Evolutionary conservation across 2,113 vertebrate genomes (phyloP), one percentile per base, ranked within the genome.

Genomic region (Oreochromis aureus): DNA sequence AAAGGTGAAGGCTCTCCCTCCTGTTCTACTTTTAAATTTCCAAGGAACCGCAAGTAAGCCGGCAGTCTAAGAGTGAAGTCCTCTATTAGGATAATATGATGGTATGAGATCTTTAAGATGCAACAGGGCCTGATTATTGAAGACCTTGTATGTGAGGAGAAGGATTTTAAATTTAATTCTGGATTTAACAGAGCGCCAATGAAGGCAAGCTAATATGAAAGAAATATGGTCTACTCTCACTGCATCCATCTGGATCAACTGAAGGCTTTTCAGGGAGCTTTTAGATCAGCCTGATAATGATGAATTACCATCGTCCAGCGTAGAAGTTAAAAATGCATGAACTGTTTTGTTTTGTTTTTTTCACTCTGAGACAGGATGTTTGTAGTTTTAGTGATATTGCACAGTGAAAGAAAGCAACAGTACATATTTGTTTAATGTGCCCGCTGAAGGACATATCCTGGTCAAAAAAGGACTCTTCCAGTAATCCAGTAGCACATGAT

Each of bases 201-300:
- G 10, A 48, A 30, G 44, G 48, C 24, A 30, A 2, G 16, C 71
- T 48, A 76, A 30, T 76, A 1, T 76, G 22, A 46, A 44, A 46
- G 39, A 46, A 46, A 73, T 73, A 27, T 44, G 39, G n/a, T 0
- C n/a, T 12, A 5, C 44, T 76, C 6, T 76, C 3, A 0, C 24
- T 30, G 44, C 44, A 48, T 30, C 22, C 24, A 11, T 76, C 24
- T 76, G 44, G 44, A 48, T 76, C 10, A 76, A 30, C 44, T 32
- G 44, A 76, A 32, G 22, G 41, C 69, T 48, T 48, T 48, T 76
- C 69, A 76, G 69, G 1, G 69, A 19, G 71, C 69, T 76, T 76
- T 76, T 76, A 30, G 24, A 51, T 48, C 6, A 51, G 44, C 71
- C 71, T 76, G 41, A 30, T 48, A 48, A 48, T 76, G 18, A 19